Conservation (phyloP, 2,797 vertebrate species). For the Myotis daubentonii region DNA sequence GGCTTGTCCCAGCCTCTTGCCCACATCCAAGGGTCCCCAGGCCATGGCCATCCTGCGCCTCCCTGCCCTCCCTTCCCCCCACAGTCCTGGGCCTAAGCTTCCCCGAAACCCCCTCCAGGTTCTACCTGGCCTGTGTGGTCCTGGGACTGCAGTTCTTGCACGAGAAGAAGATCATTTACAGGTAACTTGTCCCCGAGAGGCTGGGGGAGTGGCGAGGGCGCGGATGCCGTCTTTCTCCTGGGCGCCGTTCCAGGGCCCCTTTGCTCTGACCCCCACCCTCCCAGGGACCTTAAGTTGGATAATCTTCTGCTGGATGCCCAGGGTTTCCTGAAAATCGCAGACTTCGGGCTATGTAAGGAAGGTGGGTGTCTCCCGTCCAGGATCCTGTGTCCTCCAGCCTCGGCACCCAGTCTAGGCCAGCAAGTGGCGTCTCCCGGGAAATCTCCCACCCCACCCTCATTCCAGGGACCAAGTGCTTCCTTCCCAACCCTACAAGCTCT, state of each 20-base stretch:
- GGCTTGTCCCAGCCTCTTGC: neutral
- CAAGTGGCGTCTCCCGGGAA: neutral
- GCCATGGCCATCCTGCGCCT: neutral
- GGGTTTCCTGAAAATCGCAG: slow-evolving; percentile 94
- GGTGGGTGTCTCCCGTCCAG: slow-evolving; percentile 84
- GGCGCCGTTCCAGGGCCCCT: neutral
- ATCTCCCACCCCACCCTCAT: neutral
- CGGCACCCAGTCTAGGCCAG: neutral
- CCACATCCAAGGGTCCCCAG: neutral
- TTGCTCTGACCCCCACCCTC: neutral
- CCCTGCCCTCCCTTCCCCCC: neutral
- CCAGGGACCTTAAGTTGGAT: slow-evolving; percentile 95
- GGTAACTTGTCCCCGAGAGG: slow-evolving; percentile 84
- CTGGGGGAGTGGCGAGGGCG: neutral
- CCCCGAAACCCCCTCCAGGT: slow-evolving; percentile 84
- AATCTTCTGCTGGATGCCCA: slow-evolving; percentile 95
- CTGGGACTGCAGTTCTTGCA: slow-evolving; percentile 97
- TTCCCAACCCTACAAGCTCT: neutral
- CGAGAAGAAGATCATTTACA: slow-evolving; percentile 94
- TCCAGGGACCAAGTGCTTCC: neutral
- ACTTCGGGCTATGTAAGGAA: slow-evolving; percentile 97
- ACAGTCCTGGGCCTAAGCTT: neutral
- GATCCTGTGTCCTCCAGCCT: neutral
- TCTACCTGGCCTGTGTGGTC: slow-evolving; percentile 95
- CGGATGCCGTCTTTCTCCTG: neutral